phyloP scores from a whole-genome alignment of 2,797 vertebrate genomes.

The Coracias cyanogaster region DNA sequence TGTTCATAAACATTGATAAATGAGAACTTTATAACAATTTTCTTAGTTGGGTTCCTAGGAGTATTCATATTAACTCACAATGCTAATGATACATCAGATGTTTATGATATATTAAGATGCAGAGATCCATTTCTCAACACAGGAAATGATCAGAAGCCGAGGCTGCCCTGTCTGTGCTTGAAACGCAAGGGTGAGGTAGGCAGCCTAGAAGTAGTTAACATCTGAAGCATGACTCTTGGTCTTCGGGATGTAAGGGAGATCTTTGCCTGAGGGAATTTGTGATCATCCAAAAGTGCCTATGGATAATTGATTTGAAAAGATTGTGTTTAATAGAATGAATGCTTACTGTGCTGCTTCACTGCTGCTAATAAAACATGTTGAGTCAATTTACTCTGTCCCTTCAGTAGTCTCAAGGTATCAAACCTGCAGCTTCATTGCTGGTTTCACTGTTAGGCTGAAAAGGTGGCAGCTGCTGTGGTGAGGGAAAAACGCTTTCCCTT shows the following conservation, averaged over 20 bases:
- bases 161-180: background rate
- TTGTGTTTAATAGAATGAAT: background rate
- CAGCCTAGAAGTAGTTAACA: background rate
- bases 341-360: background rate
- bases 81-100: background rate
- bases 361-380: background rate
- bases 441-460: background rate
- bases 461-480: background rate
- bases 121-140: background rate
- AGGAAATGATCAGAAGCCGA: background rate
- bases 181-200: background rate
- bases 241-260: background rate
- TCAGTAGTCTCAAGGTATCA: background rate
- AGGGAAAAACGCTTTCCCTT: background rate
- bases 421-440: background rate
- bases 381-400: slow-evolving; percentile 24
- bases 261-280: background rate
- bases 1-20: slow-evolving; percentile 56
- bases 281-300: background rate
- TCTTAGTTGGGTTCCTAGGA: background rate
- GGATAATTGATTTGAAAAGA: background rate
- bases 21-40: background rate
- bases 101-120: background rate
- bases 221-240: background rate
- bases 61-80: background rate